Percentiles rank a stretch among this genome's conserved stretches.
Evolutionary conservation across 1,140 invertebrate genomes (phyloP).

Genomic region (Phymorhynchus buccinoides): DNA sequence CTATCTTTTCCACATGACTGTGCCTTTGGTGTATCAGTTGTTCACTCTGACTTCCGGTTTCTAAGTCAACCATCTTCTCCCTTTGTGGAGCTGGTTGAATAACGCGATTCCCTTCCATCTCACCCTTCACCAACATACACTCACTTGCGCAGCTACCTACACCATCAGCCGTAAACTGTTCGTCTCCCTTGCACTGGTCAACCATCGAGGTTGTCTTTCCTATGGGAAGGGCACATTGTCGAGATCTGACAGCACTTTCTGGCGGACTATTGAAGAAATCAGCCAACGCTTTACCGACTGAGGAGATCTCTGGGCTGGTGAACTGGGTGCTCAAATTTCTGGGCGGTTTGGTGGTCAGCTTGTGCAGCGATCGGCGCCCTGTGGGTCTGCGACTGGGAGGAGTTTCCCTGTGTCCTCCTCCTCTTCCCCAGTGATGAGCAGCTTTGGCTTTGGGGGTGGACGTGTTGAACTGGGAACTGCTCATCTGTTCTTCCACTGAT

Average conservation of each 20-base stretch:
- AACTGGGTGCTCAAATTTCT: neutral
- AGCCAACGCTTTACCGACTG: conserved; percentile 49
- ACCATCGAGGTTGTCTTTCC: conserved; percentile 30
- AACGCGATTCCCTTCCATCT: neutral
- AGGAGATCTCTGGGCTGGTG: neutral
- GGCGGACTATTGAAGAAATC: conserved; percentile 61
- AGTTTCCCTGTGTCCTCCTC: neutral
- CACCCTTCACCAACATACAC: neutral
- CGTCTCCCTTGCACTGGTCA: neutral
- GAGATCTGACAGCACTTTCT: conserved; percentile 43
- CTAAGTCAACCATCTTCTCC: neutral
- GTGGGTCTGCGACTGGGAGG: neutral
- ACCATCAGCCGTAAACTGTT: neutral
- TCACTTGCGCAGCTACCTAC: neutral
- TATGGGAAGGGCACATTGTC: conserved; percentile 48
- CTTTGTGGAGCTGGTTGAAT: neutral
- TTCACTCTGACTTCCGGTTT: neutral
- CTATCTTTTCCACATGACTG: neutral
- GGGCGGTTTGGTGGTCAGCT: neutral
- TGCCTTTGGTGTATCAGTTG: neutral
- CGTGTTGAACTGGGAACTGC: neutral
- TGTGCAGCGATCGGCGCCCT: neutral
- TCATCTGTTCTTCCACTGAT: neutral
- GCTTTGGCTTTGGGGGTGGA: neutral
- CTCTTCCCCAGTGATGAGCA: no score